phyloP scores from a whole-genome alignment of 2,113 vertebrate species.

The Atherinomorus stipes region DNA sequence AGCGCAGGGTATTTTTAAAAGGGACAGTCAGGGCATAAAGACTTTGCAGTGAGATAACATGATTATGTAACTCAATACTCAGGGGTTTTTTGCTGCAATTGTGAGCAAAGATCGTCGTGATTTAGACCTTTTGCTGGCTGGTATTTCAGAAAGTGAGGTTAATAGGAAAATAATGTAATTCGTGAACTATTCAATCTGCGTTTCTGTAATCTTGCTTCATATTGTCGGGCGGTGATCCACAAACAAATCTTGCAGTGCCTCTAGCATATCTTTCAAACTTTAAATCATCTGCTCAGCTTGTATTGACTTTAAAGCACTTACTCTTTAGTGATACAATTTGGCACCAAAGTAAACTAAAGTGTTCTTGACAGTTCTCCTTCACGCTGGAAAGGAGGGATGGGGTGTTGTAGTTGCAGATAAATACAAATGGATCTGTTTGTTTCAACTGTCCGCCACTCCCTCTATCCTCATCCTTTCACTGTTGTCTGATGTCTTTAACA shows the following conservation, averaged over 20 bases:
- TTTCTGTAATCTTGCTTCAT: constrained; percentile 31
- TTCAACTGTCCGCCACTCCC: constrained; percentile 29
- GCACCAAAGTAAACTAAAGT: constrained; percentile 4
- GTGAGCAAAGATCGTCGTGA: constrained; percentile 43
- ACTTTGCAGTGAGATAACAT: constrained; percentile 50
- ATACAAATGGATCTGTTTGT: constrained; percentile 47
- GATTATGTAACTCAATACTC: constrained; percentile 58
- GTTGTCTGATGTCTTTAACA: constrained; percentile 27
- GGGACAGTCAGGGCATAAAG: constrained; percentile 30
- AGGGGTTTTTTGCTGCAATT: constrained; percentile 31
- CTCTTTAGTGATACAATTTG: constrained; percentile 1
- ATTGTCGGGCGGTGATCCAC: constrained; percentile 3
- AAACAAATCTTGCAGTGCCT: neutral
- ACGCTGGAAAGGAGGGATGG: neutral
- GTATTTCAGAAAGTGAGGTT: constrained; percentile 36
- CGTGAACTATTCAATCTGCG: constrained; percentile 48
- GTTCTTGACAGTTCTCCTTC: neutral
- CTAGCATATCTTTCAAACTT: constrained; percentile 28
- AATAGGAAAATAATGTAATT: constrained; percentile 56
- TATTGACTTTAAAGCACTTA: constrained; percentile 7
- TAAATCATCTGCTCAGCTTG: constrained; percentile 17
- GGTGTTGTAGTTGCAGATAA: constrained; percentile 17
- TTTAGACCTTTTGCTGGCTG: constrained; percentile 19
- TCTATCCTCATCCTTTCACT: constrained; percentile 31
- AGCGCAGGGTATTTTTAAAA: constrained; percentile 35